Evolutionary conservation across 2,113 vertebrate species (phyloP).

Genomic region (Solenodon paradoxus): DNA sequence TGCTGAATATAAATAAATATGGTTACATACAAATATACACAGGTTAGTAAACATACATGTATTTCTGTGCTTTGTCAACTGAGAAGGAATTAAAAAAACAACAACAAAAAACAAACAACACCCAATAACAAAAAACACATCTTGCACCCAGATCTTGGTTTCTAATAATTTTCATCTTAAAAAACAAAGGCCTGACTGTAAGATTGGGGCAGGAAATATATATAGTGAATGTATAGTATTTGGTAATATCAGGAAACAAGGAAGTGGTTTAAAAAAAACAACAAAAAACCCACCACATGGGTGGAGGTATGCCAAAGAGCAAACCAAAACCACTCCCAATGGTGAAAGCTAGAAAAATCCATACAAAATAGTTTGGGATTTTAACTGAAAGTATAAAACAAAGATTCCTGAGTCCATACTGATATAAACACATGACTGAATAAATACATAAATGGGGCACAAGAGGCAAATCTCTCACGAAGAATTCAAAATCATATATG

Average conservation of each 20-base stretch:
- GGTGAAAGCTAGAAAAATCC: not conserved
- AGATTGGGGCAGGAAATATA: not conserved
- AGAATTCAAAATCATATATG: not conserved
- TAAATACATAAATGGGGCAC: not conserved
- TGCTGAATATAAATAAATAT: not conserved
- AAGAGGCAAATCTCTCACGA: not conserved
- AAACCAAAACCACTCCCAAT: not conserved
- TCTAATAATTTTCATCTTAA: not conserved
- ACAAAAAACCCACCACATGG: not conserved
- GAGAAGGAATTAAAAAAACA: not conserved
- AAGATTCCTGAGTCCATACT: not conserved
- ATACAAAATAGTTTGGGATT: not conserved
- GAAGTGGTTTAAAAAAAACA: not conserved
- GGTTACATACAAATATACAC: too few species aligned
- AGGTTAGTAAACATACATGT: not conserved
- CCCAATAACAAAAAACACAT: not conserved
- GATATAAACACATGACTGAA: not conserved
- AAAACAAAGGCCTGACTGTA: not conserved
- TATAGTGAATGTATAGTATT: not conserved
- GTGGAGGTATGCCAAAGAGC: not conserved
- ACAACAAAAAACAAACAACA: not conserved
- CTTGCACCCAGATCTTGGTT: not conserved
- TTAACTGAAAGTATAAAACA: not conserved
- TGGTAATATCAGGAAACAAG: not conserved
- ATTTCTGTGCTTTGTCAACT: not conserved